These are phyloP conservation scores for Sphaerophoria taeniata DNA, from an alignment of 2,888 invertebrate genomes.

Conservation along the genomic window DNA sequence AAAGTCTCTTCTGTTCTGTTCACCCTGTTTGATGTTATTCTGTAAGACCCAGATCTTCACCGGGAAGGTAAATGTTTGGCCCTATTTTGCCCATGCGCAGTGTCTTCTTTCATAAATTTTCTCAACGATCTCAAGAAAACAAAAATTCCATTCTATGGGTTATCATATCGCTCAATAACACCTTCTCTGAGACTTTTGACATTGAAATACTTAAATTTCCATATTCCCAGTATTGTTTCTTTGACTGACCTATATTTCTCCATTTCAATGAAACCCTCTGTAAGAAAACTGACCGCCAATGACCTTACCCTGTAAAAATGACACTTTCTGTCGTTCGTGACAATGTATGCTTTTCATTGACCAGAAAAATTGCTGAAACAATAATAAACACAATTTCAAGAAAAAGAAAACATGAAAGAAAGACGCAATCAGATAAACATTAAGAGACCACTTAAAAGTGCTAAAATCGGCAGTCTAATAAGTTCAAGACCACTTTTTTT, in stretches of 20 bases:
- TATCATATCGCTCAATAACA: too few species aligned
- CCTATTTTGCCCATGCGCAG: too few species aligned
- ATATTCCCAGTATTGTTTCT: not conserved
- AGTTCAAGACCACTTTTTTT: constrained; percentile 60
- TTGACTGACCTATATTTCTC: not conserved
- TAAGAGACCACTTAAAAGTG: constrained; percentile 4
- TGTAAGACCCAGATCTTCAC: too few species aligned
- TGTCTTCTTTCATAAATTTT: too few species aligned
- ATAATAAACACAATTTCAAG: not conserved
- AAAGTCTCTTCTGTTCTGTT: too few species aligned
- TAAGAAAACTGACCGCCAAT: constrained; percentile 41
- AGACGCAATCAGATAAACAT: constrained; percentile 16
- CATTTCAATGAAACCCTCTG: constrained; percentile 27
- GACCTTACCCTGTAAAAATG: constrained; percentile 51
- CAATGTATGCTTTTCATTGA: constrained; percentile 50
- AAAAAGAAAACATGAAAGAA: constrained; percentile 15
- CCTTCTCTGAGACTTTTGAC: not conserved
- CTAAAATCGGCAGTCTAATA: constrained; percentile 35
- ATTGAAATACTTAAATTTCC: not conserved
- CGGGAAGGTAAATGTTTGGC: too few species aligned
- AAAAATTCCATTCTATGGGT: too few species aligned
- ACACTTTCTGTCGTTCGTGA: constrained; percentile 31
- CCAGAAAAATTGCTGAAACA: constrained; percentile 7
- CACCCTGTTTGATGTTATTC: too few species aligned
- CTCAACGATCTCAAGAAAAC: too few species aligned